Conservation (phyloP, 2,888 invertebrate species). For the Torymus tubicola region DNA sequence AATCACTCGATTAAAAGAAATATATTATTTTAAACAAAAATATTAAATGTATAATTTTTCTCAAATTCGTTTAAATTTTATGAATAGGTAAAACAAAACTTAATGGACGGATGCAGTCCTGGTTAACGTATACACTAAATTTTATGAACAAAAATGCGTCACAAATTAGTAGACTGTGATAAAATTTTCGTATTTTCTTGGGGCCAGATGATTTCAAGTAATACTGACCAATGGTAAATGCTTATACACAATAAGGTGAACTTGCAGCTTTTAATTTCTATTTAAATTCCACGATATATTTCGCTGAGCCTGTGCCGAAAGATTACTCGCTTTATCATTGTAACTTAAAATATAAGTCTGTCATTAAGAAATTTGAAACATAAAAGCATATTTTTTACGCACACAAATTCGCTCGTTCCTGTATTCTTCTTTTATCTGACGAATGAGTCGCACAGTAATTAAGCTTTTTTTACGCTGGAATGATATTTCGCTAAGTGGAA, state of each 20-base stretch:
- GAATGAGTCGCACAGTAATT: conserved; percentile 43
- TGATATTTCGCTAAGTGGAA: conserved; percentile 41
- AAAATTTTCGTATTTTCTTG: conserved; percentile 27
- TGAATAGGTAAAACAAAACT: background rate
- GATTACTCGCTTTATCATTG: conserved; percentile 18
- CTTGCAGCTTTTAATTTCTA: conserved; percentile 28
- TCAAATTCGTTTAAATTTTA: background rate
- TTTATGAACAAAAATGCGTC: conserved; percentile 14
- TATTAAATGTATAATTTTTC: background rate
- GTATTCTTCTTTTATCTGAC: conserved; percentile 44
- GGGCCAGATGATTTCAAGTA: conserved; percentile 61
- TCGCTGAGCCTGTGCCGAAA: conserved; percentile 5
- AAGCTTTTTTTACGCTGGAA: conserved; percentile 39
- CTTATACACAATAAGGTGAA: conserved; percentile 42
- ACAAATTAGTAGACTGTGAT: conserved; percentile 30
- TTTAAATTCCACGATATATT: conserved; percentile 42
- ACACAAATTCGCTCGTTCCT: conserved; percentile 41
- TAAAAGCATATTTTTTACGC: conserved; percentile 20
- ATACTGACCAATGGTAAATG: conserved; percentile 61
- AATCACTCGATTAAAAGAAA: conserved; percentile 22
- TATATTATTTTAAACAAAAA: conserved; percentile 11
- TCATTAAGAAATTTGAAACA: conserved; percentile 19
- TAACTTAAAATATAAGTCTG: conserved; percentile 17
- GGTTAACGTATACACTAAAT: conserved; percentile 41
- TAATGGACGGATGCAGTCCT: conserved; percentile 50